These are phyloP conservation scores for Pycnonotus jocosus DNA, from an alignment of 2,113 vertebrate species.

Conservation along the genomic window DNA sequence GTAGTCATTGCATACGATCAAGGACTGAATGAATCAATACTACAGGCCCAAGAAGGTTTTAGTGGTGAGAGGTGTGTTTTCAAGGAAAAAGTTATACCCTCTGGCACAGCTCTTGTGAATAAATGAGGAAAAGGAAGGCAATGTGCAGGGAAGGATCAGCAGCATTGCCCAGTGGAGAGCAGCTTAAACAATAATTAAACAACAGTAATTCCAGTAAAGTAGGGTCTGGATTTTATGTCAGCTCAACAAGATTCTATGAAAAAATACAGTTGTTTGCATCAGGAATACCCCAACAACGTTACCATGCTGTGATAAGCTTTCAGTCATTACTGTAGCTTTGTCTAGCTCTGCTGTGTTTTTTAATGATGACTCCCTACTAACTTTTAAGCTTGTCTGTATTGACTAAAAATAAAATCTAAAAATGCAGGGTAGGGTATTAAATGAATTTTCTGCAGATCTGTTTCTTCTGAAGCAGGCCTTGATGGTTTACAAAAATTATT, in stretches of 20 bases:
- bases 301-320: neutral
- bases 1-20: neutral
- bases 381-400: neutral
- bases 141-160: neutral
- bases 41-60: neutral
- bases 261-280: neutral
- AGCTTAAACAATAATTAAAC: neutral
- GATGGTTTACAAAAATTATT: neutral
- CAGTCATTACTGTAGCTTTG: neutral
- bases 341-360: neutral
- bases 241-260: neutral
- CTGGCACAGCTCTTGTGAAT: neutral
- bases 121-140: neutral
- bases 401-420: neutral
- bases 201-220: neutral
- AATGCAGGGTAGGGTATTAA: neutral
- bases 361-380: neutral
- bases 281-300: neutral
- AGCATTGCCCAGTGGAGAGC: neutral
- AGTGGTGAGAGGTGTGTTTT: neutral
- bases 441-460: neutral
- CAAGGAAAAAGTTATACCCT: neutral
- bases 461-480: neutral
- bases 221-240: neutral
- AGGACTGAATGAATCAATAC: constrained; percentile 26